Conservation (phyloP, 2,797 vertebrate species). For the Neosilurus hyrtlii region DNA sequence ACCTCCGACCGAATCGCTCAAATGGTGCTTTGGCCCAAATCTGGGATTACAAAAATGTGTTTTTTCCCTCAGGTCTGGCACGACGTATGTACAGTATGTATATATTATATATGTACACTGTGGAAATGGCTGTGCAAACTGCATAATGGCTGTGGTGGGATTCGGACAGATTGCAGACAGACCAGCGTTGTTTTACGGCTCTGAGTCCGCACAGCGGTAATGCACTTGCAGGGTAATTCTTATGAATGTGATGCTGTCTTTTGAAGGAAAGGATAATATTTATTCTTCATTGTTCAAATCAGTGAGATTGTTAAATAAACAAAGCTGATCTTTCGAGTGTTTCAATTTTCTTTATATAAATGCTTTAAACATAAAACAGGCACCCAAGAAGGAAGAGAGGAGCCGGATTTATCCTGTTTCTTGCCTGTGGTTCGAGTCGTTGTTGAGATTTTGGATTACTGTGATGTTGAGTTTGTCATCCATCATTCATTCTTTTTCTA, state of each 20-base stretch:
- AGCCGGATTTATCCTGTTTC: not conserved
- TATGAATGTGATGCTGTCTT: not conserved
- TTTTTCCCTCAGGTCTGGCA: slow-evolving; percentile 31
- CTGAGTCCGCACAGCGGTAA: not conserved
- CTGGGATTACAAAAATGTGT: slow-evolving; percentile 49
- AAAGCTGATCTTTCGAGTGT: not conserved
- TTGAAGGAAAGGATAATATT: slow-evolving; percentile 19
- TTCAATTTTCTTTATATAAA: not conserved
- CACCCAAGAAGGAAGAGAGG: not conserved
- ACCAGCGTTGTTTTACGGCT: slow-evolving; percentile 16
- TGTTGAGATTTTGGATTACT: slow-evolving; percentile 3
- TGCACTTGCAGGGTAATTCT: not conserved
- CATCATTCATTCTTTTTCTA: no score
- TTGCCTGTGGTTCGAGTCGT: not conserved
- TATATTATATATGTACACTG: slow-evolving; percentile 4
- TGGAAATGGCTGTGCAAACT: not conserved
- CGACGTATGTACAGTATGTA: slow-evolving; percentile 22
- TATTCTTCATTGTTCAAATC: not conserved
- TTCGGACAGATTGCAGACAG: slow-evolving; percentile 22
- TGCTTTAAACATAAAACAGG: not conserved
- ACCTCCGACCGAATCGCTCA: slow-evolving; percentile 50
- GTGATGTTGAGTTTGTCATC: no score
- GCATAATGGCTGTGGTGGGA: slow-evolving; percentile 25
- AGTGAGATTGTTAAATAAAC: not conserved
- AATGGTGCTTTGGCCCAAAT: slow-evolving; percentile 28